Evolutionary conservation across 2,113 vertebrate species (phyloP), one percentile per base, ranked within the genome.

Genomic region (Euleptes europaea): DNA sequence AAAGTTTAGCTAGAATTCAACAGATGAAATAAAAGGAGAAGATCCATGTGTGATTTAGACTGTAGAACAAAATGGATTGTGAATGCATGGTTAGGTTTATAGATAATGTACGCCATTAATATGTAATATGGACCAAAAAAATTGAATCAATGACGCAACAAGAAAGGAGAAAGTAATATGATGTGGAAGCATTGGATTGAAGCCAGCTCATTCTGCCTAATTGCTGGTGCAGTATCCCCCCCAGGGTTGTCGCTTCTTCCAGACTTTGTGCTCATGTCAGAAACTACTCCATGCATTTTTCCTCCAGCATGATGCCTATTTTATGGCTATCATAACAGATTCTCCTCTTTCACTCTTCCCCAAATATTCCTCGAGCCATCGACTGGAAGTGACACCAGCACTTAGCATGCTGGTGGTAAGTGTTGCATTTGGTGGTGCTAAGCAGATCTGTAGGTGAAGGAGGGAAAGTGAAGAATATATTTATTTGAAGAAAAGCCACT

Each of bases 151-250:
- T 23, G 51, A 57, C 63, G n/a, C 1, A 10, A 0, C 10, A 82
- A 38, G 2, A 0, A 19, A 82, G 9, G 51, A 42, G 69, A 80
- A 94, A 74, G 67, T 11, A 73, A 85, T 80, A 88, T 73, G 85
- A 91, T 89, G 54, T 57, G 89, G 86, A 88, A 91, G 79, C 89
- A 84, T 2, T 86, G 65, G 35, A 85, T 91, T 77, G 57, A 88
- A 78, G 69, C 9, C 5, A 69, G 51, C 4, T 33, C 19, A 76
- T 35, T n/a, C 44, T 69, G n/a, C 31, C 31, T 33, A 80, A 66
- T 66, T 80, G 78, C 78, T 80, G 60, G 28, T 67, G 31, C 17
- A 33, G 42, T 19, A 66, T 28, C 47, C 4, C 15, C 35, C 21
- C 12, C 28, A 47, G 7, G 44, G 28, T 19, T 80, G 28, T 11